These are phyloP conservation scores for Tillus elongatus DNA, from an alignment of 2,888 invertebrate genomes.

Conservation along the genomic window DNA sequence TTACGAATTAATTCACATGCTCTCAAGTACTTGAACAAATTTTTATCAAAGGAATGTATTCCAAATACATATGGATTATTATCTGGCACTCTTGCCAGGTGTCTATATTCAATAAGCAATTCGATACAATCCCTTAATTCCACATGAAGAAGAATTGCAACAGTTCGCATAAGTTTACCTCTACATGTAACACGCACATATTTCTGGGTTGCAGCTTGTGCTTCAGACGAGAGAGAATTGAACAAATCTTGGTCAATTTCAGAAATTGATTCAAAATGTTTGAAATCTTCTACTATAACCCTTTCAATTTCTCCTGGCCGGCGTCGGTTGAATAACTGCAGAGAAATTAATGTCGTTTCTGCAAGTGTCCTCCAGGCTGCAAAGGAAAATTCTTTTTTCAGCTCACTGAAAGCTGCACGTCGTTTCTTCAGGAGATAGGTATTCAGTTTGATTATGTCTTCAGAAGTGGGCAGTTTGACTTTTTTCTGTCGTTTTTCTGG, in stretches of 20 bases:
- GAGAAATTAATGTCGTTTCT: constrained; percentile 14
- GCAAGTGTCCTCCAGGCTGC: constrained; percentile 13
- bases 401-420: neutral
- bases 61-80: constrained; percentile 16
- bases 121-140: constrained; percentile 10
- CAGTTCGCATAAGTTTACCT: constrained; percentile 12
- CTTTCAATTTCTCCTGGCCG: constrained; percentile 17
- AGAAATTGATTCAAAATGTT: neutral
- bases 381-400: constrained; percentile 9
- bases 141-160: constrained; percentile 4
- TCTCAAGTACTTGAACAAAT: constrained; percentile 16
- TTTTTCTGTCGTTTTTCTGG: constrained; percentile 14
- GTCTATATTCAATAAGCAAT: constrained; percentile 12
- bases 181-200: constrained; percentile 13
- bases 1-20: constrained; percentile 23
- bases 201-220: constrained; percentile 4
- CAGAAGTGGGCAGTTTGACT: constrained; percentile 9
- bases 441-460: constrained; percentile 11
- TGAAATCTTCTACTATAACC: constrained; percentile 8
- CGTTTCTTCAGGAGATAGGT: constrained; percentile 8
- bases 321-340: constrained; percentile 19
- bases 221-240: constrained; percentile 5
- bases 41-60: constrained; percentile 9
- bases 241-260: constrained; percentile 6
- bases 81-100: constrained; percentile 11